phyloP scores from a whole-genome alignment of 1,140 invertebrate genomes.

The Phortica variegata region DNA sequence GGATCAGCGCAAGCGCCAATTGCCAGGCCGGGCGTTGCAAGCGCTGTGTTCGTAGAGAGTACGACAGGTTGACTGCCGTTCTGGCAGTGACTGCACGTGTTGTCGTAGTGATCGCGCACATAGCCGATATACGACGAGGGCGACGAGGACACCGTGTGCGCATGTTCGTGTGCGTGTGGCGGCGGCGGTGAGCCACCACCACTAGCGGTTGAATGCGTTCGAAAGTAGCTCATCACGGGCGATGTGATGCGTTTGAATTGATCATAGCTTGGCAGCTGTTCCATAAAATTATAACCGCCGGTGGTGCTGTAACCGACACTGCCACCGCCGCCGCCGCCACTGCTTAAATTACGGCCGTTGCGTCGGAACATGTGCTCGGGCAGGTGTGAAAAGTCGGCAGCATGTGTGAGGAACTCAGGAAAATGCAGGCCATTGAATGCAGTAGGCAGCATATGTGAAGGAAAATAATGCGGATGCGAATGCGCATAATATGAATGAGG shows the following conservation, averaged over 20 bases:
- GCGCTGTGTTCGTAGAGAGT: slow-evolving; percentile 43
- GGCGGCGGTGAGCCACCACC: slow-evolving; percentile 5
- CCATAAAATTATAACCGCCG: not conserved
- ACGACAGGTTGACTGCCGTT: slow-evolving; percentile 52
- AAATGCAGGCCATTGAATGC: slow-evolving; percentile 27
- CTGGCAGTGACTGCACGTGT: slow-evolving; percentile 52
- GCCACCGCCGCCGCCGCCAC: too few relatives aligned
- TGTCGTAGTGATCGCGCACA: slow-evolving; percentile 50
- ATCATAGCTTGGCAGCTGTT: slow-evolving; percentile 36
- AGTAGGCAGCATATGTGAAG: slow-evolving; percentile 26
- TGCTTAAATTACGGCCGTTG: slow-evolving; percentile 18
- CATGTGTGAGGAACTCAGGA: slow-evolving; percentile 17
- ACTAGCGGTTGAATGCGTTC: slow-evolving; percentile 33
- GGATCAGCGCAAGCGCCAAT: slow-evolving; percentile 47
- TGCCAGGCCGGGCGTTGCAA: slow-evolving; percentile 38
- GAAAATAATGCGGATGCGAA: slow-evolving; percentile 34
- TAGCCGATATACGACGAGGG: slow-evolving; percentile 49
- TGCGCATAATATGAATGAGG: slow-evolving; percentile 34
- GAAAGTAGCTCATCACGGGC: slow-evolving; percentile 54
- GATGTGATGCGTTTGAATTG: slow-evolving; percentile 49
- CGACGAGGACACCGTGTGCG: slow-evolving; percentile 42
- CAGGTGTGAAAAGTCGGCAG: slow-evolving; percentile 20
- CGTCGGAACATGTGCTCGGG: slow-evolving; percentile 22
- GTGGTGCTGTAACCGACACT: not conserved
- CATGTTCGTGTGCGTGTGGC: slow-evolving; percentile 33